Conservation (phyloP, 1,140 invertebrate species). For the Manduca sexta region DNA sequence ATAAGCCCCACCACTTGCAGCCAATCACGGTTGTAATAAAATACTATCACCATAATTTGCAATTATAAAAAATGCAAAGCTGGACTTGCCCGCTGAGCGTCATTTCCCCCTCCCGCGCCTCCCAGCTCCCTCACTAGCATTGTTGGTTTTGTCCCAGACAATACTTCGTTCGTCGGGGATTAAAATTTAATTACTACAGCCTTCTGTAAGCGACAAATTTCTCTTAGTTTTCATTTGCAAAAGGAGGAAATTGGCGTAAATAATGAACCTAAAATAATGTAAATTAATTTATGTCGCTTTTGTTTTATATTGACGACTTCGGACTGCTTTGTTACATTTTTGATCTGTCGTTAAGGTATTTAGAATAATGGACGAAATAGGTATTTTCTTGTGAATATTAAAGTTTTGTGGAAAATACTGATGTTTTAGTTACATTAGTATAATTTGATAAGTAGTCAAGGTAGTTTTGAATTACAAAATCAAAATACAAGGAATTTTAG, state of each 20-base stretch:
- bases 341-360: not conserved
- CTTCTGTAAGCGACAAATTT: constrained; percentile 11
- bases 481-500: too few relatives aligned
- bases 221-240: constrained; percentile 6
- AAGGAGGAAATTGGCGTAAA: constrained; percentile 3
- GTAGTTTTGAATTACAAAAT: too few relatives aligned
- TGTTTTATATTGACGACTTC: too few relatives aligned
- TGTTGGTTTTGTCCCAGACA: constrained; percentile 10
- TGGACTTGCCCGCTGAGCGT: too few relatives aligned
- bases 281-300: too few relatives aligned
- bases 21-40: too few relatives aligned
- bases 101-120: not conserved
- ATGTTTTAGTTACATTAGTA: too few relatives aligned
- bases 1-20: too few relatives aligned
- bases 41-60: too few relatives aligned
- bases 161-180: constrained; percentile 14
- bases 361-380: not conserved
- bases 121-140: too few relatives aligned
- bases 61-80: too few relatives aligned
- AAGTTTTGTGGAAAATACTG: not conserved
- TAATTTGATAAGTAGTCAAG: too few relatives aligned
- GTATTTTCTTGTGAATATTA: not conserved
- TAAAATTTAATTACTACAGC: constrained; percentile 23
- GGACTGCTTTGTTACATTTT: constrained; percentile 2
- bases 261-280: constrained; percentile 5